Evolutionary conservation across 2,113 vertebrate genomes (phyloP).

Genomic region (Alaudala cheleensis): DNA sequence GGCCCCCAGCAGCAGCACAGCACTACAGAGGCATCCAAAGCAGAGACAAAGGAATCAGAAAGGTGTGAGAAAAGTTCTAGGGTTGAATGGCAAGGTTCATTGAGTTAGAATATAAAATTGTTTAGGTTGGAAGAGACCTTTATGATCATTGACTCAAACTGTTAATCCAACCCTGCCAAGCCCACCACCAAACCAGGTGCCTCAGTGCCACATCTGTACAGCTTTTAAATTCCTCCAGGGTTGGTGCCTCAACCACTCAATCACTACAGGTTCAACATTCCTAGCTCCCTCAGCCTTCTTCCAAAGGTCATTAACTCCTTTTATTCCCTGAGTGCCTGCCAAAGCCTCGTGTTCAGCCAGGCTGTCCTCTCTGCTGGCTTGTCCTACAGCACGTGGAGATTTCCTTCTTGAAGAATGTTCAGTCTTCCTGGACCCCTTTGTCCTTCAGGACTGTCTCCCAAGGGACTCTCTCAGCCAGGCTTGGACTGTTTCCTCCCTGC

Average conservation of each 20-base stretch:
- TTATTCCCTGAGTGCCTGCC: neutral
- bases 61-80: neutral
- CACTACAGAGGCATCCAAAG: neutral
- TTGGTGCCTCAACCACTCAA: neutral
- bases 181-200: neutral
- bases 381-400: neutral
- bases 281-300: neutral
- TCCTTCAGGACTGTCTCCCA: neutral
- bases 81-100: neutral
- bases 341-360: neutral
- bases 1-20: neutral
- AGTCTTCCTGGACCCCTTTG: neutral
- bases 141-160: fast-evolving
- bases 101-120: neutral
- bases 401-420: neutral
- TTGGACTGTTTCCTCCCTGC: neutral
- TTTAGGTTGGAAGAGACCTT: neutral
- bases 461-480: neutral
- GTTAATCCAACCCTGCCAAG: neutral
- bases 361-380: neutral
- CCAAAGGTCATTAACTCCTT: neutral
- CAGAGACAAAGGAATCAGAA: neutral
- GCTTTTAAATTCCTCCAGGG: neutral
- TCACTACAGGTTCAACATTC: neutral
- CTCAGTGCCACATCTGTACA: neutral